Evolutionary conservation across 2,113 vertebrate genomes (phyloP).

Genomic region (Carassius auratus): DNA sequence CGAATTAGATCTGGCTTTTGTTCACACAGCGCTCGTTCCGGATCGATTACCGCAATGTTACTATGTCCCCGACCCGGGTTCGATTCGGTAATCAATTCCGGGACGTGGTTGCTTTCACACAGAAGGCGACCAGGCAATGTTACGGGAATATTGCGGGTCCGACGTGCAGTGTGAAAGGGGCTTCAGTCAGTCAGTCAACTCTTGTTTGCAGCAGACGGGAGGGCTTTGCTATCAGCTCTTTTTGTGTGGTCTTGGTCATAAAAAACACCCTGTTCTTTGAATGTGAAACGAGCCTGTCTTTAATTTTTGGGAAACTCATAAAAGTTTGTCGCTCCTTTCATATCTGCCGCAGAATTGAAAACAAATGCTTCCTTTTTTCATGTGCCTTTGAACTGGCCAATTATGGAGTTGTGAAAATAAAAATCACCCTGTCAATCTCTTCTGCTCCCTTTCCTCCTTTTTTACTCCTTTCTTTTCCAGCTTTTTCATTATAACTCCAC

Average conservation of each 20-base stretch:
- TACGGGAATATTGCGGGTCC: too few species aligned
- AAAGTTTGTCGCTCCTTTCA: constrained; percentile 86
- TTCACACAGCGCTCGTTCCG: too few species aligned
- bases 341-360: constrained; percentile 87
- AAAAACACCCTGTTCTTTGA: constrained; percentile 88
- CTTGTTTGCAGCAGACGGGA: constrained; percentile 71
- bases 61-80: too few species aligned
- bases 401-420: constrained; percentile 98
- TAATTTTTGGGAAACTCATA: constrained; percentile 94
- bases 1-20: too few species aligned
- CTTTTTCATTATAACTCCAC: constrained; percentile 10
- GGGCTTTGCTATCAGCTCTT: constrained; percentile 83
- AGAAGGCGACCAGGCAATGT: too few species aligned
- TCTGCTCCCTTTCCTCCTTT: constrained; percentile 70
- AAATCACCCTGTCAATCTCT: constrained; percentile 74
- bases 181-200: constrained; percentile 60
- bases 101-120: too few species aligned
- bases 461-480: constrained; percentile 38
- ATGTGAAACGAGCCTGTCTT: constrained; percentile 89
- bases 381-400: constrained; percentile 92
- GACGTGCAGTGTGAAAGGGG: too few species aligned
- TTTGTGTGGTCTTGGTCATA: constrained; percentile 95
- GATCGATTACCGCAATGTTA: too few species aligned
- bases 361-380: constrained; percentile 84
- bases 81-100: too few species aligned